A percentile compares a stretch with the other conserved stretches of the same genome.
These are phyloP conservation scores for Bucco capensis DNA, from an alignment of 2,113 vertebrate genomes.

Conservation along the genomic window DNA sequence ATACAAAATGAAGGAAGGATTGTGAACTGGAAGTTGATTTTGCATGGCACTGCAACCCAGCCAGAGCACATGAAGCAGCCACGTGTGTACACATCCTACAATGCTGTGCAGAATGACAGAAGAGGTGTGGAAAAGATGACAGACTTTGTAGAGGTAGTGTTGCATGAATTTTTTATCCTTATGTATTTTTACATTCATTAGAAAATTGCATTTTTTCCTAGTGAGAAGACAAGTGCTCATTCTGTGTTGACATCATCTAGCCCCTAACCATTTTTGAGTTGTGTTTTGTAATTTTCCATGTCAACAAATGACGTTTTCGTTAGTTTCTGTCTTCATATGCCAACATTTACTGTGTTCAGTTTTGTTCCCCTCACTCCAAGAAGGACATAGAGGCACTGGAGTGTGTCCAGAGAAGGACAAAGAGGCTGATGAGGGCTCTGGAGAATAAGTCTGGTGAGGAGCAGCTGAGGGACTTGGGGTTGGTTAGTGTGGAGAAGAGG, in stretches of 20 bases:
- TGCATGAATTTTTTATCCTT: background rate
- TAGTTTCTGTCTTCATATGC: background rate
- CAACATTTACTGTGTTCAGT: background rate
- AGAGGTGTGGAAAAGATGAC: constrained; percentile 90
- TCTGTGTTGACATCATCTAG: background rate
- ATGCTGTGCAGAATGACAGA: constrained; percentile 94
- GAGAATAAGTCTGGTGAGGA: no score
- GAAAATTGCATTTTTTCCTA: background rate
- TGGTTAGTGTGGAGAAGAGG: no score
- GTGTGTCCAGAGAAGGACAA: no score
- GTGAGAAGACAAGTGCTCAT: background rate
- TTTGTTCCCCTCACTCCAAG: no score
- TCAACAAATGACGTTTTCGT: background rate
- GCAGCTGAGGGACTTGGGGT: no score
- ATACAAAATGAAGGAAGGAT: constrained; percentile 93
- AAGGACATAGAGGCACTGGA: no score
- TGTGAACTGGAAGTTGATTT: constrained; percentile 92
- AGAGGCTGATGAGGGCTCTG: no score
- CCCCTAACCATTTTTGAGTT: background rate
- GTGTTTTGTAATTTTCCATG: background rate
- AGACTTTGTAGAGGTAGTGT: constrained; percentile 77
- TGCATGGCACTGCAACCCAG: constrained; percentile 88
- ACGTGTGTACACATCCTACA: constrained; percentile 92
- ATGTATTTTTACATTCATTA: background rate
- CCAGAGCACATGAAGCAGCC: constrained; percentile 90